Evolutionary conservation across 2,113 vertebrate species (phyloP), one percentile per base, ranked within the genome.

Genomic region (Entelurus aequoreus): DNA sequence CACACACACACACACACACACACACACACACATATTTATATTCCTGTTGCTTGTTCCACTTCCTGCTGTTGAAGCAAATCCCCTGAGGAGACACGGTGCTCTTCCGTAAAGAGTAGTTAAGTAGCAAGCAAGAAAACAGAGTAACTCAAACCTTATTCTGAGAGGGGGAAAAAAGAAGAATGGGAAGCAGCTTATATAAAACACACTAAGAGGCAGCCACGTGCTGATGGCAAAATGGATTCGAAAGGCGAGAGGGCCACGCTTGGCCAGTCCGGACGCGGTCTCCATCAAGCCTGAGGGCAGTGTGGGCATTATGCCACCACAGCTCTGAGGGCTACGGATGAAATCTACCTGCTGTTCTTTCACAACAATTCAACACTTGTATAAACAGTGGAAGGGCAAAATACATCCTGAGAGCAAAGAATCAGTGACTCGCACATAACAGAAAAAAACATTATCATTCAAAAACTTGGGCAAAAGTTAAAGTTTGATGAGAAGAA

Each of bases 131-230:
- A 81, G 62, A 63, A 73, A 75, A 64, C 75, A 75, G 68, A 80
- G 78, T 82, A 77, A 83, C 85, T 85, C 62, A 74, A 81, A 77
- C 66, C 77, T 70, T 54, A 75, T 70, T 80, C 77, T 81, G 75
- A 81, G 74, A 58, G 59, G 71, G 59, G 71, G 40, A 54, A 67
- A 60, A 60, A 62, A 66, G 47, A 68, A 54, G 38, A 48, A 21
- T 12, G 54, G 40, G 55, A 61, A 11, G n/a, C 55, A 73, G 68
- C 53, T 49, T 53, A 67, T 63, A 75, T 56, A 76, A 77, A 87
- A 77, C 80, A 60, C 58, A 62, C 68, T 63, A 74, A 81, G 63
- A 73, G 69, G 73, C 74, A 72, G 74, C 65, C 79, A 68, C 81
- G 71, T 52, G 54, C 68, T 74, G 66, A 83, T 71, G 71, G 76